A percentile compares a stretch with the other conserved stretches of the same genome.
phyloP scores from a whole-genome alignment of 2,113 vertebrate species.

The Ictalurus punctatus region DNA sequence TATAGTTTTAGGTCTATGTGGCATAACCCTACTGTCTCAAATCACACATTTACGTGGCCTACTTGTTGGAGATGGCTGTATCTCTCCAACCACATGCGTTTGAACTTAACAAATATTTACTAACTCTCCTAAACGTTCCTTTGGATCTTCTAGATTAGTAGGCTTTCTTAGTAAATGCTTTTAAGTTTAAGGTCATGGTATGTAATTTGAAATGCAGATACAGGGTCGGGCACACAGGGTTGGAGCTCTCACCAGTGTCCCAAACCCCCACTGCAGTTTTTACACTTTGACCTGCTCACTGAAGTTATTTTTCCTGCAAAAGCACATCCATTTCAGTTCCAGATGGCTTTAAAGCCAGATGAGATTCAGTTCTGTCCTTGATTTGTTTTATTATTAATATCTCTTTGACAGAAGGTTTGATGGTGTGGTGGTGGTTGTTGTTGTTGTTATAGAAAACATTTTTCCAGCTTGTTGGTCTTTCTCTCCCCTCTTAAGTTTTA shows the following conservation, averaged over 20 bases:
- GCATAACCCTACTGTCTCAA: too few species aligned
- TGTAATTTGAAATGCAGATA: not conserved
- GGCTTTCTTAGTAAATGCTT: not conserved
- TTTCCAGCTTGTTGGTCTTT: not conserved
- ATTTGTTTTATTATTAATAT: not conserved
- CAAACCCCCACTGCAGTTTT: not conserved
- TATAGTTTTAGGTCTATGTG: too few species aligned
- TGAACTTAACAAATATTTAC: not conserved
- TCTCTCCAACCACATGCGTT: not conserved
- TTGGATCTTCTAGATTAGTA: not conserved
- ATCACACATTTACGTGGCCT: not conserved
- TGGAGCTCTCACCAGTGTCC: not conserved
- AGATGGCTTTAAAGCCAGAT: not conserved
- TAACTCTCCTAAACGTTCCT: not conserved
- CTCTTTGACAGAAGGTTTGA: not conserved
- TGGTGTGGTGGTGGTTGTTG: not conserved
- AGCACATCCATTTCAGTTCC: not conserved
- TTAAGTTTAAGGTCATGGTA: not conserved
- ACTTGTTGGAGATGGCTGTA: too few species aligned
- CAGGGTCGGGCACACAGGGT: not conserved
- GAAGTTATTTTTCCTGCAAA: not conserved
- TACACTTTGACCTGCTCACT: not conserved
- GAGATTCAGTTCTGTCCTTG: not conserved
- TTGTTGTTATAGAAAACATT: not conserved
- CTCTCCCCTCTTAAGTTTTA: not conserved